Percentiles rank a stretch among this genome's conserved stretches.
phyloP scores from a whole-genome alignment of 92 coral and sea anemone species.

The Actinernus sp. region DNA sequence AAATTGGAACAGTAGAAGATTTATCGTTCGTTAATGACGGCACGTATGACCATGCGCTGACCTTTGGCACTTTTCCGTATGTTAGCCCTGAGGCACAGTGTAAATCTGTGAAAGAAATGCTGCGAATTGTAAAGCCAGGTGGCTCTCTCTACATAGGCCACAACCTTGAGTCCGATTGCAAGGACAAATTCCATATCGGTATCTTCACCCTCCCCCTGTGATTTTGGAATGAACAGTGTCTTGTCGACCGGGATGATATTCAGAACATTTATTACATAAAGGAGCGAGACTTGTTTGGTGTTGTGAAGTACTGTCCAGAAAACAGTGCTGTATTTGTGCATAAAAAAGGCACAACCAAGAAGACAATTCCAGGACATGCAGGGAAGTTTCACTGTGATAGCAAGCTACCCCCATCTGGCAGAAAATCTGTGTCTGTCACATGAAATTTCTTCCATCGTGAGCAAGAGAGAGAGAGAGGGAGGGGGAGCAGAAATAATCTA shows the following conservation, averaged over 20 bases:
- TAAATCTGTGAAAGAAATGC: slow-evolving; percentile 62
- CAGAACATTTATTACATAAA: slow-evolving; percentile 40
- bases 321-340: slow-evolving; percentile 60
- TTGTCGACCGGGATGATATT: slow-evolving; percentile 20
- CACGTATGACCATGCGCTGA: slow-evolving; percentile 63
- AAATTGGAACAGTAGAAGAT: slow-evolving; percentile 63
- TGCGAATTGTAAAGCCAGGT: slow-evolving; percentile 65
- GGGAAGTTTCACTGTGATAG: slow-evolving; percentile 31
- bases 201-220: slow-evolving; percentile 61
- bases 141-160: slow-evolving; percentile 63
- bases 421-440: too few species aligned
- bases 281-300: slow-evolving; percentile 54
- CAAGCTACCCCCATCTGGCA: slow-evolving; percentile 41
- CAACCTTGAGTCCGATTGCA: slow-evolving; percentile 62
- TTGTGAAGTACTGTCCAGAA: slow-evolving; percentile 52
- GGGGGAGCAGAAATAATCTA: too few species aligned
- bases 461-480: too few species aligned
- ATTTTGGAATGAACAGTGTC: slow-evolving; percentile 64
- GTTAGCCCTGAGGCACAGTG: slow-evolving; percentile 70
- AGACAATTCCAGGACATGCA: slow-evolving; percentile 5
- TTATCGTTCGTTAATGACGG: slow-evolving; percentile 48
- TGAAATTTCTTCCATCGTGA: too few species aligned
- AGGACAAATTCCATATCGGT: slow-evolving; percentile 55
- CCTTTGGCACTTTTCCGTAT: slow-evolving; percentile 69
- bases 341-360: slow-evolving; percentile 33